Evolutionary conservation across 1,140 invertebrate genomes (phyloP).

Genomic region (Colletes latitarsis): DNA sequence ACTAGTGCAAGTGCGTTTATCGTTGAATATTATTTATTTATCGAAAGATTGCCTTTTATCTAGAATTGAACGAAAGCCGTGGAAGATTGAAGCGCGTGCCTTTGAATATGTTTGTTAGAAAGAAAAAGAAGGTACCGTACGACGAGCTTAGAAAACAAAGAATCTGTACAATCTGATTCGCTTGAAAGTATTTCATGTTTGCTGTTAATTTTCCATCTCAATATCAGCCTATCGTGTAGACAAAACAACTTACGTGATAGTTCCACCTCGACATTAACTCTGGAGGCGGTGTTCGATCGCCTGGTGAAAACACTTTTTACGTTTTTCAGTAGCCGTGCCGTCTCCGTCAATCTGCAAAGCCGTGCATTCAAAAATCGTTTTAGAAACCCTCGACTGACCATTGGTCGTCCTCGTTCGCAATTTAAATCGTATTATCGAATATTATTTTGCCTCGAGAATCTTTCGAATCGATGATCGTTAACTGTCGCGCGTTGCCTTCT

Average conservation of each 20-base stretch:
- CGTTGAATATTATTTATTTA: slow-evolving; percentile 25
- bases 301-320: slow-evolving; percentile 94
- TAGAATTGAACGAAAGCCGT: slow-evolving; percentile 39
- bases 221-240: slow-evolving; percentile 44
- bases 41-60: background rate
- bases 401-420: slow-evolving; percentile 2
- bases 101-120: background rate
- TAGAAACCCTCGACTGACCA: slow-evolving; percentile 44
- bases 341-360: slow-evolving; percentile 95
- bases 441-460: slow-evolving; percentile 7
- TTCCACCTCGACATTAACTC: slow-evolving; percentile 92
- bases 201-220: background rate
- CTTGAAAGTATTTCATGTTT: background rate
- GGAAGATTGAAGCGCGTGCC: slow-evolving; percentile 48
- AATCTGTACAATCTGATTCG: slow-evolving; percentile 7
- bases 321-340: slow-evolving; percentile 95
- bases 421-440: slow-evolving; percentile 17
- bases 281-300: slow-evolving; percentile 86
- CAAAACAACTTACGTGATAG: slow-evolving; percentile 91
- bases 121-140: slow-evolving; percentile 20
- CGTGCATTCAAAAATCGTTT: slow-evolving; percentile 66
- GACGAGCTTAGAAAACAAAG: background rate
- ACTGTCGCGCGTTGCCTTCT: background rate
- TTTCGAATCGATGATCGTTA: background rate
- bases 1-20: slow-evolving; percentile 43